Conservation (phyloP, 2,888 invertebrate genomes). For the Drymonia ruficornis region DNA sequence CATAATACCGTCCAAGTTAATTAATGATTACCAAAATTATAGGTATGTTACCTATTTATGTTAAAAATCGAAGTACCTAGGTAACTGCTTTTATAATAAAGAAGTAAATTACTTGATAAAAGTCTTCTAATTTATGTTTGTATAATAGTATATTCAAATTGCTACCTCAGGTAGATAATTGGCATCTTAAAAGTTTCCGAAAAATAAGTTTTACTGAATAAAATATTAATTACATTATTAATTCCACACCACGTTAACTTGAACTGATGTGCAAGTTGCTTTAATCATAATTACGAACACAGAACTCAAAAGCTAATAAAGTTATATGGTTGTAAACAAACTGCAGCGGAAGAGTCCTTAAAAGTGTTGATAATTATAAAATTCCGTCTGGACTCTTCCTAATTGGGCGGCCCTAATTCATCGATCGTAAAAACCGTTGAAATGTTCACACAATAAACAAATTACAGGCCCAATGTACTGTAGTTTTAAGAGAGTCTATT, state of each 20-base stretch:
- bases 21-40: neutral
- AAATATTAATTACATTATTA: too few relatives aligned
- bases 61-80: too few relatives aligned
- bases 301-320: slow-evolving; percentile 52
- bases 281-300: slow-evolving; percentile 42
- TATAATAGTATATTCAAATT: too few relatives aligned
- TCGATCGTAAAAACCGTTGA: slow-evolving; percentile 41
- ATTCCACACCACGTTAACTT: too few relatives aligned
- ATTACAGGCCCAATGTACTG: slow-evolving; percentile 13
- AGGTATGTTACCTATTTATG: too few relatives aligned
- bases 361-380: slow-evolving; percentile 47
- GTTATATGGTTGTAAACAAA: slow-evolving; percentile 57
- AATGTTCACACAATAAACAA: slow-evolving; percentile 40
- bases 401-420: slow-evolving; percentile 45
- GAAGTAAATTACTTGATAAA: too few relatives aligned
- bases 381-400: slow-evolving; percentile 42
- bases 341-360: slow-evolving; percentile 41
- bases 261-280: slow-evolving; percentile 15
- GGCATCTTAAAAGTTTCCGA: too few relatives aligned
- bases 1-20: slow-evolving; percentile 6
- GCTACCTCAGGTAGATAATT: too few relatives aligned
- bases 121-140: too few relatives aligned
- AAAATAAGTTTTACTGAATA: too few relatives aligned
- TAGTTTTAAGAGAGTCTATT: neutral
- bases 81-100: too few relatives aligned